Percentiles rank a stretch among this genome's conserved stretches.
phyloP scores from a whole-genome alignment of 2,888 invertebrate species.

The Stenodera caucasica region DNA sequence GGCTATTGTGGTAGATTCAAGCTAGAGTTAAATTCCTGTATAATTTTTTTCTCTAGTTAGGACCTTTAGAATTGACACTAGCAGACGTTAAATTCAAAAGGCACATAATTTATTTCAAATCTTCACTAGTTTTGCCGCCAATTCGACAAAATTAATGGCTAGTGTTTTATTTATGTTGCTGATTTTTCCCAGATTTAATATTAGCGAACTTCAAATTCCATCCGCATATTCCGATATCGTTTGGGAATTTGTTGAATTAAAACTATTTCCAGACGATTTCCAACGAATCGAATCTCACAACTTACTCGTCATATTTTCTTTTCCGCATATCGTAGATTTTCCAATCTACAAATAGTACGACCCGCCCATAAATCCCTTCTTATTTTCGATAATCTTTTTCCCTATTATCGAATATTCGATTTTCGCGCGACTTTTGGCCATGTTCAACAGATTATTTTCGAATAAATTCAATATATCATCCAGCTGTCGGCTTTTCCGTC shows the following conservation, averaged over 20 bases:
- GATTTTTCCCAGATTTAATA: no score
- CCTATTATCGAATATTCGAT: no score
- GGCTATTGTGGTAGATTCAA: background rate
- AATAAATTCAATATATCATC: background rate
- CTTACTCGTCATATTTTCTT: no score
- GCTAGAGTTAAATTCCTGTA: background rate
- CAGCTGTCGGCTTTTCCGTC: no score
- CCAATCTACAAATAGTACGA: no score
- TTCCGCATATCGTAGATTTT: no score
- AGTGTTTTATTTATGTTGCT: no score
- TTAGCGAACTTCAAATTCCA: background rate
- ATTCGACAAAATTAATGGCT: no score
- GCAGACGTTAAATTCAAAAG: background rate
- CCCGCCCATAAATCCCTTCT: no score
- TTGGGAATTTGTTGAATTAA: background rate
- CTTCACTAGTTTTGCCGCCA: no score
- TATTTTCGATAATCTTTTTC: no score
- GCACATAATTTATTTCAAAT: background rate
- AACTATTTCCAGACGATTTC: conserved; percentile 6
- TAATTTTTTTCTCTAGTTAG: background rate
- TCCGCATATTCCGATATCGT: background rate
- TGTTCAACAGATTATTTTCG: background rate
- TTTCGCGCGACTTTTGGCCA: no score
- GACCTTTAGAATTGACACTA: conserved; percentile 1
- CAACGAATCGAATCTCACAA: background rate